These are phyloP conservation scores for Alexandromys fortis DNA, from an alignment of 2,113 vertebrate genomes.

Conservation along the genomic window DNA sequence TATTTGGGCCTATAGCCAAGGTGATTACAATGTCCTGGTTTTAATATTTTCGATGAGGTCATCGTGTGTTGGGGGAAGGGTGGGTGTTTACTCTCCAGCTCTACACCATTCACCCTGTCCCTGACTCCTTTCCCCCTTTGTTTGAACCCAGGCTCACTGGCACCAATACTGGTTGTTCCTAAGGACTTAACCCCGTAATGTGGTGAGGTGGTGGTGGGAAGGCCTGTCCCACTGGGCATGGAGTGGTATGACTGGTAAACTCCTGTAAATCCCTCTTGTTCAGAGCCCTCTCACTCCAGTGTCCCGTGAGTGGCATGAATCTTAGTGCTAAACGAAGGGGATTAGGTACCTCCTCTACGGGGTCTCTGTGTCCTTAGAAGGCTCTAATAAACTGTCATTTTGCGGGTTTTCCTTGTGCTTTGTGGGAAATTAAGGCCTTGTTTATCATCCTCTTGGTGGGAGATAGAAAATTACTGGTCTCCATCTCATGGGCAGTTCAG, in stretches of 20 bases:
- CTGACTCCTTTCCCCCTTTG: constrained; percentile 63
- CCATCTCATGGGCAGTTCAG: neutral
- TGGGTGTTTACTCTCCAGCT: constrained; percentile 68
- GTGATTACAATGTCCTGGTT: constrained; percentile 57
- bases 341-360: constrained; percentile 55
- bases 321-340: constrained; percentile 63
- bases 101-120: constrained; percentile 39
- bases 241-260: constrained; percentile 71
- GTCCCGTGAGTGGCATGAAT: constrained; percentile 21
- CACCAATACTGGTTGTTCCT: constrained; percentile 62
- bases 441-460: constrained; percentile 50
- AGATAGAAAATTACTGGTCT: constrained; percentile 26
- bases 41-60: constrained; percentile 70
- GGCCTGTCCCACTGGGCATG: constrained; percentile 43
- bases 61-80: constrained; percentile 71
- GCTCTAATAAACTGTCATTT: constrained; percentile 62
- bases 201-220: constrained; percentile 70
- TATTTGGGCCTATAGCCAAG: constrained; percentile 54
- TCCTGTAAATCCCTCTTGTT: constrained; percentile 65
- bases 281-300: constrained; percentile 19
- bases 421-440: constrained; percentile 60
- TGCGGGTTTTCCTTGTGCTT: constrained; percentile 69
- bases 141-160: constrained; percentile 65
- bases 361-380: constrained; percentile 65
- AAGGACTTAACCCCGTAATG: constrained; percentile 69